Evolutionary conservation across 2,113 vertebrate genomes (phyloP).

Genomic region (Bungarus multicinctus): DNA sequence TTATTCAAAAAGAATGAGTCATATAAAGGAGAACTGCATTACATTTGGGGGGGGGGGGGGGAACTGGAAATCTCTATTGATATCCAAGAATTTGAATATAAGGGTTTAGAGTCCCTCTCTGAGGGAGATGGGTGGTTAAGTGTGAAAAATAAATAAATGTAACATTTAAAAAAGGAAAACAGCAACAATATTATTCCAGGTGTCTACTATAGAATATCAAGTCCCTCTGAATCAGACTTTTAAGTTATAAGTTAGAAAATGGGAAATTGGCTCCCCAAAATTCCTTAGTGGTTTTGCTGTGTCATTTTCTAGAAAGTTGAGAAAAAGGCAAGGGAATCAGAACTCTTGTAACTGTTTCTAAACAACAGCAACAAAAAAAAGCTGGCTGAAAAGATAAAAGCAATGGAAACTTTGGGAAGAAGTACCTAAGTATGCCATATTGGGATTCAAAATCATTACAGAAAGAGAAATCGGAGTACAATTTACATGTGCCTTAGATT

Average conservation of each 20-base stretch:
- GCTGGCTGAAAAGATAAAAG: neutral
- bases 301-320: neutral
- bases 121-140: neutral
- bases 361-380: neutral
- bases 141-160: neutral
- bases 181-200: neutral
- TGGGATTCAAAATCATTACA: neutral
- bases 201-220: neutral
- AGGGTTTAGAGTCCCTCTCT: neutral
- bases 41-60: rapidly evolving
- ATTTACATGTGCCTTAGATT: neutral
- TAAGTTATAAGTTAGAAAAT: too few relatives aligned
- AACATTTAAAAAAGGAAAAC: neutral
- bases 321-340: neutral
- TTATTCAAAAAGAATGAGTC: neutral
- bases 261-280: neutral
- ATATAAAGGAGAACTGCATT: neutral
- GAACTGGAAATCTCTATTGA: neutral
- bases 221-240: neutral
- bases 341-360: neutral
- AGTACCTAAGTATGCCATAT: neutral
- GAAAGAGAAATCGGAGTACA: neutral
- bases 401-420: neutral
- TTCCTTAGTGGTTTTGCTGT: neutral
- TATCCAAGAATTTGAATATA: neutral